Conservation (phyloP, 2,113 vertebrate genomes). For the Chinchilla lanigera region DNA sequence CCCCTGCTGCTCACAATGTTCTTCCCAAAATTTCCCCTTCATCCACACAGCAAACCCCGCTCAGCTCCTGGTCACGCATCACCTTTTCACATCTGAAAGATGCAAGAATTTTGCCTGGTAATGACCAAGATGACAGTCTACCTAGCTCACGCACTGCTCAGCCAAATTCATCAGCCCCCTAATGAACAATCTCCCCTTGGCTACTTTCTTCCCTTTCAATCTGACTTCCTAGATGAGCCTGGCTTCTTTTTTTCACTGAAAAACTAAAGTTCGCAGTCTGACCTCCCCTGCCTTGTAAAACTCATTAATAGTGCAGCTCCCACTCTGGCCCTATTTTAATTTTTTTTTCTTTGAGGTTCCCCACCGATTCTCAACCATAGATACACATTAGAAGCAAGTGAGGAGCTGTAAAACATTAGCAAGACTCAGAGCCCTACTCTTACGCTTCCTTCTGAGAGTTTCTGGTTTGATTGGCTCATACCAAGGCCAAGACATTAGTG, state of each 20-base stretch:
- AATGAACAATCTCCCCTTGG: not conserved
- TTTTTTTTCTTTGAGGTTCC: not conserved
- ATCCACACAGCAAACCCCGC: not conserved
- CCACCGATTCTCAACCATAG: not conserved
- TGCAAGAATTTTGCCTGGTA: not conserved
- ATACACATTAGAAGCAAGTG: not conserved
- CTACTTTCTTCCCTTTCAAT: not conserved
- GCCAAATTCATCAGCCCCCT: not conserved
- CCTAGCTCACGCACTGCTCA: not conserved
- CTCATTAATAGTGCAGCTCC: not conserved
- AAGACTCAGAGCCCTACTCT: not conserved
- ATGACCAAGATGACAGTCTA: not conserved
- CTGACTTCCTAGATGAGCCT: not conserved
- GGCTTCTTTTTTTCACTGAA: not conserved
- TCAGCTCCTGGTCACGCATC: too few relatives aligned
- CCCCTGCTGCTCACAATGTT: fast-evolving
- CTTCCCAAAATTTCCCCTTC: not conserved
- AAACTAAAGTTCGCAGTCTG: not conserved
- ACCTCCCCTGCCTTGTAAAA: not conserved
- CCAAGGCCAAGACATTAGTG: not conserved
- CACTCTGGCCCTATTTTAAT: not conserved
- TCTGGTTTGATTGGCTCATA: not conserved
- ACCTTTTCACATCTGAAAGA: not conserved
- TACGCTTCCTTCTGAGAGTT: not conserved
- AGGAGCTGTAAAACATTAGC: not conserved